Evolutionary conservation across 1,140 invertebrate genomes (phyloP), one percentile per base, ranked within the genome.

Genomic region (Drosophila prosaltans): DNA sequence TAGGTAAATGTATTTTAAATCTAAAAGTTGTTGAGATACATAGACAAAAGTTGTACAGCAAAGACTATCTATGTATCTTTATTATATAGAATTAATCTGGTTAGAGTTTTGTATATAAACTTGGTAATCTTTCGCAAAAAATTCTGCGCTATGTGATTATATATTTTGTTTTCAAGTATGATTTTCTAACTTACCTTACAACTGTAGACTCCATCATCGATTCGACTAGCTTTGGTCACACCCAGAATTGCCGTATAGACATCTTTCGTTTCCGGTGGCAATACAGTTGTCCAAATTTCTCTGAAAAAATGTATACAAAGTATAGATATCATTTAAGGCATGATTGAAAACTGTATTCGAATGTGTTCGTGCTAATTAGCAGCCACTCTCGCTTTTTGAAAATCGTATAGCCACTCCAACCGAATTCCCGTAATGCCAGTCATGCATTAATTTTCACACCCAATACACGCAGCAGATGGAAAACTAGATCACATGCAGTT

Each of bases 171-270:
- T 16, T 21, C n/a, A n/a, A n/a, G n/a, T n/a, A n/a, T n/a, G n/a
- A n/a, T n/a, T n/a, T 40, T 21, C 26, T 65, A 0, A 84, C 85
- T 84, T 36, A 92, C 94, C 72, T 95, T 94, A 81, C 96, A 97
- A 2, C 95, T 95, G 92, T 96, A 97, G 36, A 94, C 93, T 28
- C 96, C 96, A 10, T 94, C 93, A 81, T 97, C 96, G 8, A 95
- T 92, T 26, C 93, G 92, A 41, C 94, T 94, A 0, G 95, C 95
- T 78, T 94, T 94, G 28, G 95, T 94, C 51, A 97, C 94, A 0
- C 94, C 95, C 63, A 97, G 92, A 16, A 96, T 90, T 1, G 95
- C 95, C 73, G 94, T 96, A 51, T 95, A 95, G 64, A 95, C 93
- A 72, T 96, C 95, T 7, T 94, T 93, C 0, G 93, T 94, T 61